Conservation (phyloP, 2,797 vertebrate genomes). For the Scyliorhinus canicula region DNA sequence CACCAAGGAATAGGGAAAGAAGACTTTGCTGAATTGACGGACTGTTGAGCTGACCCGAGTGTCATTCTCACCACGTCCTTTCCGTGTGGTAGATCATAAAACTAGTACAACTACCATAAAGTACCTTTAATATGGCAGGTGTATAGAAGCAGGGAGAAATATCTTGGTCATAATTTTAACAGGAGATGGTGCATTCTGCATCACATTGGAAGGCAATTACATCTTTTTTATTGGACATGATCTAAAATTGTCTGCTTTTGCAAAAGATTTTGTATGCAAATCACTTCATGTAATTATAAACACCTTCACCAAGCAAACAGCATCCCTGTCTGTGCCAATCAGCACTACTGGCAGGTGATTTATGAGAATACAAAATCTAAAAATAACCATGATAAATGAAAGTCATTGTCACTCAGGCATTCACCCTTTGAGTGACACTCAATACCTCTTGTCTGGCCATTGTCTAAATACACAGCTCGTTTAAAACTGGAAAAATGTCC, state of each 20-base stretch:
- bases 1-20: not conserved
- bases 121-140: not conserved
- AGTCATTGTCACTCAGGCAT: not conserved
- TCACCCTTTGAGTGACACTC: not conserved
- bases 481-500: not conserved
- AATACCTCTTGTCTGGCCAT: not conserved
- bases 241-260: not conserved
- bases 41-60: not conserved
- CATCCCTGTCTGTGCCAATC: constrained; percentile 3
- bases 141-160: not conserved
- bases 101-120: not conserved
- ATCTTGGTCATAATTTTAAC: not conserved
- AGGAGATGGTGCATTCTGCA: not conserved
- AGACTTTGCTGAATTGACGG: not conserved
- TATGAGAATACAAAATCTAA: not conserved
- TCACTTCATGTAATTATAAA: constrained; percentile 15
- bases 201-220: not conserved
- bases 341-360: constrained; percentile 13
- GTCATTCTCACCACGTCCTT: not conserved
- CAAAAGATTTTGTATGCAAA: constrained; percentile 27
- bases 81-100: not conserved
- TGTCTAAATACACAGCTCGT: not conserved
- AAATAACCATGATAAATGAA: constrained; percentile 10
- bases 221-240: not conserved
- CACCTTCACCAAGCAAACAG: not conserved